Evolutionary conservation across 2,113 vertebrate genomes (phyloP), one percentile per base, ranked within the genome.

Genomic region (Psammodynastes pulverulentus): DNA sequence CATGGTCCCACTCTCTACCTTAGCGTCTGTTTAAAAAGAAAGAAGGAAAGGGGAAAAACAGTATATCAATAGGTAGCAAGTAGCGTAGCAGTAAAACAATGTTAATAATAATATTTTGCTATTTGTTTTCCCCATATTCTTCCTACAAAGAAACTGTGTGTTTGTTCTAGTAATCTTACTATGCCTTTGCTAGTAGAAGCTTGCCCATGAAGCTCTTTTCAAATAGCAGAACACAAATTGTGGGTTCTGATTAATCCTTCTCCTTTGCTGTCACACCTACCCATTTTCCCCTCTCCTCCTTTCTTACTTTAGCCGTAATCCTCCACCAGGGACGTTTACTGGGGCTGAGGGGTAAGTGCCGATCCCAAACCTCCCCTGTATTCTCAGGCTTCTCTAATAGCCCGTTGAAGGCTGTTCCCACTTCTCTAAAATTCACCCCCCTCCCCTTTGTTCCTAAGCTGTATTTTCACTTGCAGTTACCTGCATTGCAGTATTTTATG

Each of bases 281-380:
- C 98, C 97, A 97, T 97, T 97, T 87, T 97, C 97, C 98, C 97
- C 97, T 97, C 96, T 97, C 97, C 98, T 97, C 97, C 97, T 98
- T 94, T 98, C 97, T 98, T 97, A 97, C 97, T 98, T 93, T 97
- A 98, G 98, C 98, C 92, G 96, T 98, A 98, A 98, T 98, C 97
- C 98, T 98, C 97, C 98, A 98, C 98, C 98, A 98, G 98, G 98
- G 98, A 98, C 98, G 98, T 96, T 98, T 98, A 98, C 98, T 98
- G 97, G 98, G 98, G 97, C 98, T 98, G 96, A 97, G 98, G 98
- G 98, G 98, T 98, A 98, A 98, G 98, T 98, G 97, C 97, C 96
- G 97, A 97, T 96, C 95, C 97, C 96, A 93, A 97, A 96, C 87
- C 72, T 43, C 34, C 58, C 94, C 95, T 97, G 56, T 58, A 86